Evolutionary conservation across 2,888 invertebrate genomes (phyloP).

Genomic region (Hydroisotoma schaefferi): DNA sequence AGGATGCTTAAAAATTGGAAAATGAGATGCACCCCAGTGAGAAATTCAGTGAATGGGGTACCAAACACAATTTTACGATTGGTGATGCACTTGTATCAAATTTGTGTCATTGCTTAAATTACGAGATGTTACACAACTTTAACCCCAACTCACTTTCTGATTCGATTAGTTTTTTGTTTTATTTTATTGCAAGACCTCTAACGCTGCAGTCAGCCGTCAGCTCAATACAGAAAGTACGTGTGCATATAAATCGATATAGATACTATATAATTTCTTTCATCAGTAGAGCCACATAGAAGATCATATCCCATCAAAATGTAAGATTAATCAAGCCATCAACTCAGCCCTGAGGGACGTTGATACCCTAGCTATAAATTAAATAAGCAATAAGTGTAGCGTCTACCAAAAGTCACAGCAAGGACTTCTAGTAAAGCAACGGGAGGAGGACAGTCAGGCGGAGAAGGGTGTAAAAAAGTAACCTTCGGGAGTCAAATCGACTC

Average conservation of each 20-base stretch:
- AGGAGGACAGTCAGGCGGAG: too few relatives aligned
- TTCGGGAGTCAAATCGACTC: constrained; percentile 38
- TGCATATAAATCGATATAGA: too few relatives aligned
- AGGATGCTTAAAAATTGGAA: too few relatives aligned
- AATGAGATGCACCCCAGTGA: constrained; percentile 12
- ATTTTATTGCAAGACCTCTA: not conserved
- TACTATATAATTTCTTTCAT: constrained; percentile 4
- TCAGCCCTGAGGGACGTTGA: constrained; percentile 31
- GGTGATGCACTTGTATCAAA: constrained; percentile 14
- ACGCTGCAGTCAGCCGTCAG: constrained; percentile 4
- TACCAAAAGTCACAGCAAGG: not conserved
- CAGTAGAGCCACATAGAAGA: not conserved
- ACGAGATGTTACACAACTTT: too few relatives aligned
- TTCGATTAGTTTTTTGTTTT: constrained; percentile 9
- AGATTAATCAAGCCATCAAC: constrained; percentile 44
- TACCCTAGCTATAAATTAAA: constrained; percentile 28
- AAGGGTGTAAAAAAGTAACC: constrained; percentile 43
- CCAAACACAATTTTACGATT: constrained; percentile 5
- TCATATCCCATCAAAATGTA: constrained; percentile 30
- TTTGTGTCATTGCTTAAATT: not conserved
- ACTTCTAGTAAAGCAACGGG: too few relatives aligned
- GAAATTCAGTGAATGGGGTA: not conserved
- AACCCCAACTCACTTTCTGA: too few relatives aligned
- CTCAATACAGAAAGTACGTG: constrained; percentile 6
- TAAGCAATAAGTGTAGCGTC: constrained; percentile 19